These are phyloP conservation scores for Tachyglossus aculeatus DNA, from an alignment of 2,797 vertebrate species.

Conservation along the genomic window DNA sequence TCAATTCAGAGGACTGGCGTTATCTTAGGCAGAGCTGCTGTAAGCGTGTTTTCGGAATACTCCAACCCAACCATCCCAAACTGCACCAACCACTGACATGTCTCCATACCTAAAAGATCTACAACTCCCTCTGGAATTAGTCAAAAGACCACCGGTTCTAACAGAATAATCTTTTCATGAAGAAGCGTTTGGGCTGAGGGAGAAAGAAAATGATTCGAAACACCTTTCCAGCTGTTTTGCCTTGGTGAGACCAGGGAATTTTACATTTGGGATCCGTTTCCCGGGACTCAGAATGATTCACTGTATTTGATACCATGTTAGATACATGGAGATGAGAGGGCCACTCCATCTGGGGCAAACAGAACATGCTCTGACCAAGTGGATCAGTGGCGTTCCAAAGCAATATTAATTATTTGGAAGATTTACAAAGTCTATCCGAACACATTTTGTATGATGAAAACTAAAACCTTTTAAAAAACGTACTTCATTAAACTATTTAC, in stretches of 20 bases:
- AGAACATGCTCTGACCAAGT: slow-evolving; percentile 40
- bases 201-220: slow-evolving; percentile 45
- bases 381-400: slow-evolving; percentile 19
- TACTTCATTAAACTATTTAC: slow-evolving; percentile 85
- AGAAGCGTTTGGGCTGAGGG: slow-evolving; percentile 23
- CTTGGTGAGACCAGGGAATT: slow-evolving; percentile 43
- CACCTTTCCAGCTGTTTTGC: neutral
- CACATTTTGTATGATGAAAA: slow-evolving; percentile 77
- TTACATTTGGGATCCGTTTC: slow-evolving; percentile 36
- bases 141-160: slow-evolving; percentile 53
- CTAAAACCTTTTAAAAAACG: slow-evolving; percentile 80
- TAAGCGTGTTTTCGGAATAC: no score
- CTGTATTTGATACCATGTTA: slow-evolving; percentile 25
- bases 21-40: no score
- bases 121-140: slow-evolving; percentile 41
- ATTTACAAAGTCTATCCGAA: slow-evolving; percentile 65
- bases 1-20: slow-evolving; percentile 62
- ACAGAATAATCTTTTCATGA: slow-evolving; percentile 25
- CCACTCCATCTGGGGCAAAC: slow-evolving; percentile 43
- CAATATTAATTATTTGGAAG: slow-evolving; percentile 41
- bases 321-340: slow-evolving; percentile 57
- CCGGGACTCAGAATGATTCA: slow-evolving; percentile 36
- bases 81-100: slow-evolving; percentile 31
- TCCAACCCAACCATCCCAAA: no score
- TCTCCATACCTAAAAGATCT: slow-evolving; percentile 48